Evolutionary conservation across 2,113 vertebrate genomes (phyloP).

Genomic region (Naja naja): DNA sequence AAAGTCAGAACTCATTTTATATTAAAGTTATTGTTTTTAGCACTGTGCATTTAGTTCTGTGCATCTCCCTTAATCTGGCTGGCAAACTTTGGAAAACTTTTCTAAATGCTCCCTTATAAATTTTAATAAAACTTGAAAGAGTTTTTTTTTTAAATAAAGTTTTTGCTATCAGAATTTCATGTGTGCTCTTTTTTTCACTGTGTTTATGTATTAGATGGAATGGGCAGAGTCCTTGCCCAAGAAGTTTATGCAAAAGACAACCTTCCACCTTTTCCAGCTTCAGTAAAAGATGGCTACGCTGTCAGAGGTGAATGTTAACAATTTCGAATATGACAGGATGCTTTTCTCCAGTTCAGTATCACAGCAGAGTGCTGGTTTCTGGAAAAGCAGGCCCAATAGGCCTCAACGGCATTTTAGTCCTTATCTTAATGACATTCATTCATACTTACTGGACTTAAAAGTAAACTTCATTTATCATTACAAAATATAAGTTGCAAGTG

Average conservation of each 20-base stretch:
- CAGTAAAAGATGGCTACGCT: conserved; percentile 98
- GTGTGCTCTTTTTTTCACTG: conserved; percentile 32
- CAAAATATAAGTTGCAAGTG: not conserved
- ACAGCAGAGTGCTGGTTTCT: conserved; percentile 13
- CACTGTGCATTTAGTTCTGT: conserved; percentile 5
- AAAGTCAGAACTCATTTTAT: not conserved
- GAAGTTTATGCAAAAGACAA: conserved; percentile 99
- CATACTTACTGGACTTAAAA: not conserved
- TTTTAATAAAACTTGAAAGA: conserved; percentile 21
- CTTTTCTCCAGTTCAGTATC: conserved; percentile 21
- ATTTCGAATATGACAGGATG: not conserved
- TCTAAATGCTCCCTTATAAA: conserved; percentile 23
- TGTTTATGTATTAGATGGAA: conserved; percentile 80
- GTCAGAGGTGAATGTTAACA: conserved; percentile 85
- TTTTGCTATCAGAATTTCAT: conserved; percentile 32
- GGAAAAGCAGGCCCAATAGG: not conserved
- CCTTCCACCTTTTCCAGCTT: conserved; percentile 96
- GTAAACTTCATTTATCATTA: not conserved
- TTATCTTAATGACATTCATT: not conserved
- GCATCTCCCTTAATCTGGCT: conserved; percentile 15
- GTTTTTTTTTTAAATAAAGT: not conserved
- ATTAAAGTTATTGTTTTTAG: not conserved
- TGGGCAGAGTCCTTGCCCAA: conserved; percentile 98
- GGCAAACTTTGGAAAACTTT: conserved; percentile 16
- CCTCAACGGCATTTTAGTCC: not conserved